Conservation (phyloP, 1,140 invertebrate species). For the Uloborus diversus region DNA sequence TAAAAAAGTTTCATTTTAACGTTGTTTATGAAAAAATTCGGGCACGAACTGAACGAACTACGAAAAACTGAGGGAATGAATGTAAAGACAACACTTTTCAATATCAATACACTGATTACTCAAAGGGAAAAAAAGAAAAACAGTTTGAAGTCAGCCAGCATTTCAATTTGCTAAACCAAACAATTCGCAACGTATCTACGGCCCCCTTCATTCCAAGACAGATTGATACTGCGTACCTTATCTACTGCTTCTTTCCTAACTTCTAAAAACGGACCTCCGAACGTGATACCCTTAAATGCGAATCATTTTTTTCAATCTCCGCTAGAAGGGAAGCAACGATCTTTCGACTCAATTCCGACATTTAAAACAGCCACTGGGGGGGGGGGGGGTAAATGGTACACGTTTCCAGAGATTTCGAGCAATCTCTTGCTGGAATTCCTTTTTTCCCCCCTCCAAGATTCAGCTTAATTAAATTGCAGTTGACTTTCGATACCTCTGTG, state of each 20-base stretch:
- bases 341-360: no score
- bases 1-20: no score
- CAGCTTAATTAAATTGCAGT: neutral
- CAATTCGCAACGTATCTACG: neutral
- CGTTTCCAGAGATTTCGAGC: no score
- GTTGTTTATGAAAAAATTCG: no score
- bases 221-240: neutral
- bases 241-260: neutral
- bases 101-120: neutral
- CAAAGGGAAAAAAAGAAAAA: neutral
- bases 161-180: neutral
- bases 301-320: conserved; percentile 1
- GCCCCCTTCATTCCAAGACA: neutral
- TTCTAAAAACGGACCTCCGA: neutral
- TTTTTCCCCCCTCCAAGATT: neutral
- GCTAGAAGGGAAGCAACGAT: neutral
- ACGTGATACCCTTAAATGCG: neutral
- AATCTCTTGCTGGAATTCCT: no score
- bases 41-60: no score
- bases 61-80: no score
- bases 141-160: no score
- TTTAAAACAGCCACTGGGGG: no score
- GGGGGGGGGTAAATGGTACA: no score
- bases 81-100: neutral
- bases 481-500: neutral